Base-by-base conservation (phyloP, 2,888 invertebrate genomes). In the Zeuzera pyrina region DNA sequence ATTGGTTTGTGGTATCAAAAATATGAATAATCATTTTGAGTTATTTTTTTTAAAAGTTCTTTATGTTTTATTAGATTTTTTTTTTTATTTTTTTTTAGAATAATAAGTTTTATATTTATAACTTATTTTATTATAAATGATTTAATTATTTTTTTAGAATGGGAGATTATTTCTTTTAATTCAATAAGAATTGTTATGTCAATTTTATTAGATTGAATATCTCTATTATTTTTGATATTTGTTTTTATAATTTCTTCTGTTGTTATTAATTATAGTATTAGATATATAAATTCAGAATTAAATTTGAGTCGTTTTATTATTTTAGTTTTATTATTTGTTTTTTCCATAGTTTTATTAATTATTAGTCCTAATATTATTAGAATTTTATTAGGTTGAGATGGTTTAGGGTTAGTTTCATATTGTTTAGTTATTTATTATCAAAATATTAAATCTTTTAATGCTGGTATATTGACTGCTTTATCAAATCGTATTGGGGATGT, bases 401-500 rank as follows among this genome's bases (percentile, higher is more conserved):
- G 91, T 0, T 83, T 91, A 64, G 91, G 91, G 0, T 76, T 91
- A 60, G 59, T 72, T 53, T 91, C 90, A 57, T 91, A 89, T 86
- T 87, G 87, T 84, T 87, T 91, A 68, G 88, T 90, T 1, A 86
- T 89, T 85, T 90, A 86, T 78, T 90, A 88, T 74, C 87, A 89
- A 69, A 91, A 89, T 85, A 58, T 84, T 33, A 88, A 86, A 39
- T 89, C 89, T 50, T 87, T 79, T 85, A 88, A 86, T 83, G 88
- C 89, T 1, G 90, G 90, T 0, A 90, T 91, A 74, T 78, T 91
- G 57, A 92, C 91, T 10, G 86, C 86, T 51, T 69, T 92, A 58
- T 87, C 86, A 12, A 92, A 92, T 86, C 91, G 91, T 8, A 65
- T 91, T 61, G 91, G 91, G 0, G 91, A 92, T 87, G 86, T 88